Evolutionary conservation across 2,113 vertebrate genomes (phyloP).

Genomic region (Dryoscopus gambensis): DNA sequence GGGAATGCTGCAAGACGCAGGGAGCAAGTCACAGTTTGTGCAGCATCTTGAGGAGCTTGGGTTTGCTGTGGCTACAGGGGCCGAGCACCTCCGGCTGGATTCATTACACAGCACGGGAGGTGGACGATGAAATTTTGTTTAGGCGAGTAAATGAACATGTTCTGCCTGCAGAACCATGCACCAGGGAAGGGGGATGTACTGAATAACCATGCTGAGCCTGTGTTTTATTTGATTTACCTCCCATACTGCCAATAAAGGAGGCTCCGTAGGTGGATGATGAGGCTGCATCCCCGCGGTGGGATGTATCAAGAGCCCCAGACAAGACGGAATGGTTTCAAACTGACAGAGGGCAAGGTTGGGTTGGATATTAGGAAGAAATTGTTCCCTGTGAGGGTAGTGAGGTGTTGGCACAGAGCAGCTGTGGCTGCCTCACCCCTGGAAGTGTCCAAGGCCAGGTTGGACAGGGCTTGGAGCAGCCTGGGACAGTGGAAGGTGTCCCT

Average conservation of each 20-base stretch:
- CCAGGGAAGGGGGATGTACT: background rate
- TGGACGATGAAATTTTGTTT: background rate
- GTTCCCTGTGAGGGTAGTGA: background rate
- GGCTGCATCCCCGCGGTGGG: background rate
- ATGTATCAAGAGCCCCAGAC: background rate
- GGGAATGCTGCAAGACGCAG: background rate
- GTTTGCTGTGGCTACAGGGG: background rate
- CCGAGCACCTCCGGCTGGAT: background rate
- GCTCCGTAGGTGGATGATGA: background rate
- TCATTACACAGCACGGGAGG: background rate
- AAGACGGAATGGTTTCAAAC: background rate
- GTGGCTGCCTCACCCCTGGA: background rate
- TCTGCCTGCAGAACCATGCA: background rate
- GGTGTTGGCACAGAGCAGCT: background rate
- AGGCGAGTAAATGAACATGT: background rate
- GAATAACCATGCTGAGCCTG: background rate
- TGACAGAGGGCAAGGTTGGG: background rate
- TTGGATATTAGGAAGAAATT: background rate
- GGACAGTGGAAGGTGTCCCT: accelerated
- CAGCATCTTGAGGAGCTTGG: background rate
- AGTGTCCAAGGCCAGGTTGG: background rate
- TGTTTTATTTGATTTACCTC: background rate
- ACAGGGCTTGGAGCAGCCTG: accelerated
- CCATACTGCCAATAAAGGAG: background rate
- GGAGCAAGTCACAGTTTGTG: background rate